Evolutionary conservation across 2,888 invertebrate species (phyloP).

Genomic region (Ornithoptera alexandrae): DNA sequence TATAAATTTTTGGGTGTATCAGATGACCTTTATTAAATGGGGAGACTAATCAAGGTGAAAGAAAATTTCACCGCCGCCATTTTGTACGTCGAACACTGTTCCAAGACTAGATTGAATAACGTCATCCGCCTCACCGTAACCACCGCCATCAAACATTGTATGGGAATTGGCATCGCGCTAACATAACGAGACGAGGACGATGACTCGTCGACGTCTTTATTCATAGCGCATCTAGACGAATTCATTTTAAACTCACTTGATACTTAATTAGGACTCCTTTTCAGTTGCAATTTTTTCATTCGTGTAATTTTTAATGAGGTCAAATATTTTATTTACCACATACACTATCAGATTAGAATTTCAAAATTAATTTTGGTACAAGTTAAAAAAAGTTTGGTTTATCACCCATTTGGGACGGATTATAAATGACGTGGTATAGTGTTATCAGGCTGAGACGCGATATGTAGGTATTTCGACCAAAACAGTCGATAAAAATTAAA

Average conservation of each 20-base stretch:
- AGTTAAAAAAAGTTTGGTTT: constrained; percentile 41
- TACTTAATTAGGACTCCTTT: constrained; percentile 27
- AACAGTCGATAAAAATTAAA: constrained; percentile 64
- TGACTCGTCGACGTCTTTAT: constrained; percentile 51
- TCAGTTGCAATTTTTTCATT: constrained; percentile 28
- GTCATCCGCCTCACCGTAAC: constrained; percentile 60
- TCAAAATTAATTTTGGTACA: constrained; percentile 33
- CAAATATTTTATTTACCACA: constrained; percentile 9
- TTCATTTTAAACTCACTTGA: constrained; percentile 32
- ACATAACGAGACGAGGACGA: constrained; percentile 63
- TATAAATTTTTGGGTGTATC: no score
- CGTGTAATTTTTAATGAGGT: constrained; percentile 24
- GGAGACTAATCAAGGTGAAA: background rate
- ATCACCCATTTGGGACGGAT: constrained; percentile 47
- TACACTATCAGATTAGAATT: constrained; percentile 6
- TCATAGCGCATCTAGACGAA: constrained; percentile 28
- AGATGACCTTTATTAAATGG: background rate
- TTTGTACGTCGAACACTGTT: constrained; percentile 73
- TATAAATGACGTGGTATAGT: background rate
- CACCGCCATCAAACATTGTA: constrained; percentile 62
- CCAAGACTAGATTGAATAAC: constrained; percentile 69
- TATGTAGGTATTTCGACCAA: constrained; percentile 59
- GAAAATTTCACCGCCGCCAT: constrained; percentile 57
- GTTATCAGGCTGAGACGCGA: constrained; percentile 61
- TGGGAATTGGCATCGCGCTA: constrained; percentile 66